Evolutionary conservation across 2,113 vertebrate species (phyloP).

Genomic region (Xiphophorus couchianus): DNA sequence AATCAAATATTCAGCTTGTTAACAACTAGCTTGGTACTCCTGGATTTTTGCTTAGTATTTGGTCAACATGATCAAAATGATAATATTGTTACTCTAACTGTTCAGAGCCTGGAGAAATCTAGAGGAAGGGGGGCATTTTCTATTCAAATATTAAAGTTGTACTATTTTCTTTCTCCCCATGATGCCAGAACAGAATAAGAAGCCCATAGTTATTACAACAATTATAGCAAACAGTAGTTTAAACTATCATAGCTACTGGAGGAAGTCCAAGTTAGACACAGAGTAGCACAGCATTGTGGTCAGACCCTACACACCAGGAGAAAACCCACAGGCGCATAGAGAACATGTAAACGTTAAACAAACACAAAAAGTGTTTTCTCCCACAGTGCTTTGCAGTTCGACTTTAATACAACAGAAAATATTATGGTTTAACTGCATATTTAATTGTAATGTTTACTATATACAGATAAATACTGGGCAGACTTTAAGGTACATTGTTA

Average conservation of each 20-base stretch:
- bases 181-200: neutral
- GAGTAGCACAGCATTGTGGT: neutral
- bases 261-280: neutral
- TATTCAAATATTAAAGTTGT: neutral
- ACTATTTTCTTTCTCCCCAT: neutral
- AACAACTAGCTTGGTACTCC: neutral
- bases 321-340: neutral
- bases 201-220: neutral
- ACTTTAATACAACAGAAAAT: neutral
- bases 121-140: neutral
- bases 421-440: neutral
- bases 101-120: neutral
- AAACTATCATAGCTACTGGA: neutral
- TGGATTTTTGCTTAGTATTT: too few species aligned
- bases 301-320: neutral
- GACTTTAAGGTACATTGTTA: conserved; percentile 8
- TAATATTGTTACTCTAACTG: neutral
- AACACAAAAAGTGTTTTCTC: neutral
- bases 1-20: neutral
- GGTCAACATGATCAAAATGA: neutral
- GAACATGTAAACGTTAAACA: neutral
- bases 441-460: neutral
- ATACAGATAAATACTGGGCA: neutral
- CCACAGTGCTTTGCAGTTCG: neutral
- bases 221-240: neutral